A percentile compares a stretch with the other conserved stretches of the same genome.
phyloP scores from a whole-genome alignment of 1,140 invertebrate species.

The Leptinotarsa texana region DNA sequence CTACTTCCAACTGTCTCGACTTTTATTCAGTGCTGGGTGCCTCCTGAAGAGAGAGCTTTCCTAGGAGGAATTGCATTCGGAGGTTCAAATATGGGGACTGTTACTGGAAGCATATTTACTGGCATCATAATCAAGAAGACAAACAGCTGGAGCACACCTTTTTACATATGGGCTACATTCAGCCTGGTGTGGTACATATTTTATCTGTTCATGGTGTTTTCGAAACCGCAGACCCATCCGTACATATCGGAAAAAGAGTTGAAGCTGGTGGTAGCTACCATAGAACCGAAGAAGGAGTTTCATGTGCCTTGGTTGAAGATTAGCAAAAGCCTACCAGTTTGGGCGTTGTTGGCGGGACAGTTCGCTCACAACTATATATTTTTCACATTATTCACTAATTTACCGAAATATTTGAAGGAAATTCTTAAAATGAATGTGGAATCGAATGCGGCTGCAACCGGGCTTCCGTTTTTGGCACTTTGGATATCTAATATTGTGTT shows the following conservation, averaged over 20 bases:
- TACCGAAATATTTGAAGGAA: slow-evolving; percentile 41
- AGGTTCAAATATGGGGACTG: slow-evolving; percentile 34
- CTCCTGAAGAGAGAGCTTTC: slow-evolving; percentile 26
- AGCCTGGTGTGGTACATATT: slow-evolving; percentile 25
- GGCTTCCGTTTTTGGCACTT: slow-evolving; percentile 35
- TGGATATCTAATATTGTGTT: slow-evolving; percentile 27
- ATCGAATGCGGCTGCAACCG: slow-evolving; percentile 23
- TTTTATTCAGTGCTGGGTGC: slow-evolving; percentile 36
- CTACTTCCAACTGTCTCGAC: slow-evolving; percentile 32
- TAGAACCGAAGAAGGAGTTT: neutral
- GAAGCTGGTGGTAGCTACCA: slow-evolving; percentile 18
- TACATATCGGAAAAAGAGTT: slow-evolving; percentile 32
- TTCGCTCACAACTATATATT: slow-evolving; percentile 38
- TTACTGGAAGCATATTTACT: slow-evolving; percentile 34
- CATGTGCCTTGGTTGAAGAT: slow-evolving; percentile 20
- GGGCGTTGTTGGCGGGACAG: slow-evolving; percentile 31
- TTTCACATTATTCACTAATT: slow-evolving; percentile 33
- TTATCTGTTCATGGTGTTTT: slow-evolving; percentile 30
- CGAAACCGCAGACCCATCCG: slow-evolving; percentile 34
- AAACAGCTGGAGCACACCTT: slow-evolving; percentile 32
- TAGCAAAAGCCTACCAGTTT: slow-evolving; percentile 11
- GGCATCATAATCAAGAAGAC: slow-evolving; percentile 27
- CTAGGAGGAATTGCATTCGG: slow-evolving; percentile 33
- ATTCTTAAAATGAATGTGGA: slow-evolving; percentile 34
- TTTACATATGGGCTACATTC: slow-evolving; percentile 35